These are phyloP conservation scores for Rhizomys pruinosus DNA, from an alignment of 2,113 vertebrate species.

Conservation along the genomic window DNA sequence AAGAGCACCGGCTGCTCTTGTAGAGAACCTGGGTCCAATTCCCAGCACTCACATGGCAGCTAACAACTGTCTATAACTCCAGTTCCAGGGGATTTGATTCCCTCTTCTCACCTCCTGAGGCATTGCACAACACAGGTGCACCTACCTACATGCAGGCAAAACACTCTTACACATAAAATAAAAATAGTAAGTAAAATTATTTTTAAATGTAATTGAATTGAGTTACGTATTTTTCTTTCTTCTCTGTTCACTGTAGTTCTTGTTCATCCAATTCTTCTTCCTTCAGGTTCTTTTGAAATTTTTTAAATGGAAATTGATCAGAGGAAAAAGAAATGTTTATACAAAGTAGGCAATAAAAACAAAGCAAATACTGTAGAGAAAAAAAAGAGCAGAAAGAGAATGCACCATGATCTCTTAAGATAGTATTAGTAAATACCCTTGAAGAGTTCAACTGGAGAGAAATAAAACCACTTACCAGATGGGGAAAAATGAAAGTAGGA, in stretches of 20 bases:
- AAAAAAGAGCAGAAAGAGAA: neutral
- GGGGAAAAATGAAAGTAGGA: constrained; percentile 69
- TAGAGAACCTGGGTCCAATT: too few species aligned
- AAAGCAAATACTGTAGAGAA: neutral
- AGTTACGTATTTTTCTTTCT: neutral
- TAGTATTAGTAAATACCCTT: constrained; percentile 17
- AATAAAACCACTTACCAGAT: constrained; percentile 60
- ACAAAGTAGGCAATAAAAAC: neutral
- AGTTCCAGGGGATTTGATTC: too few species aligned
- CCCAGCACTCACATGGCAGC: too few species aligned
- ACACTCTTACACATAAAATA: too few species aligned
- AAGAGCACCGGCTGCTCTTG: too few species aligned
- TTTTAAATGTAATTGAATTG: fast-evolving
- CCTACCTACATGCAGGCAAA: too few species aligned
- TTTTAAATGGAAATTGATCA: neutral
- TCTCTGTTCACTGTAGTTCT: neutral
- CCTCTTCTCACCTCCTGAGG: too few species aligned
- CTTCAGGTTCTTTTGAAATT: neutral
- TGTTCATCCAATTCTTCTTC: neutral
- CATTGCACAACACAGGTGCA: too few species aligned
- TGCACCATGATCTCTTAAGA: neutral
- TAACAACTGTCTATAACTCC: too few species aligned
- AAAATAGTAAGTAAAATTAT: too few species aligned
- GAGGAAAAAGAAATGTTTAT: neutral
- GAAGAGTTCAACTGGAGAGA: constrained; percentile 27